phyloP scores from a whole-genome alignment of 2,113 vertebrate species.

The Ellobius talpinus region DNA sequence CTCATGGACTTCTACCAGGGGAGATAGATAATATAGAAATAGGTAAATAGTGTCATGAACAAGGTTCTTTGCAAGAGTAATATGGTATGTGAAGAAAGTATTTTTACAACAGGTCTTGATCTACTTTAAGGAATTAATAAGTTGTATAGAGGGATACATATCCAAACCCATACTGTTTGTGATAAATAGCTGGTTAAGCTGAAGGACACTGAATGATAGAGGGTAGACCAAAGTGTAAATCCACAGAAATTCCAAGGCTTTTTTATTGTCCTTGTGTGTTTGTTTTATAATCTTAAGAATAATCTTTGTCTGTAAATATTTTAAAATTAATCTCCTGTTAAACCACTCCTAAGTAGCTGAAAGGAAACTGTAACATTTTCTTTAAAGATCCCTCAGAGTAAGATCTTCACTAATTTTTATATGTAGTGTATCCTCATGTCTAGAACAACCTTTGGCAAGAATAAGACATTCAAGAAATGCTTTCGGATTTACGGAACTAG shows the following conservation, averaged over 20 bases:
- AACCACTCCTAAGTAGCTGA: not conserved
- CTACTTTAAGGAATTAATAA: not conserved
- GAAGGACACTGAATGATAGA: not conserved
- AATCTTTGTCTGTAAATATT: not conserved
- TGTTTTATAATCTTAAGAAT: constrained; percentile 3
- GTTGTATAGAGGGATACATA: not conserved
- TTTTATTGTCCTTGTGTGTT: not conserved
- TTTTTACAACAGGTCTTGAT: not conserved
- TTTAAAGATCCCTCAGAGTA: not conserved
- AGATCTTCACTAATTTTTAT: not conserved
- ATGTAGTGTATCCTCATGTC: not conserved
- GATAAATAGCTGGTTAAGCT: not conserved
- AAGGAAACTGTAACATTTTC: not conserved
- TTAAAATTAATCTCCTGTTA: not conserved
- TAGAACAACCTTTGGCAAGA: not conserved
- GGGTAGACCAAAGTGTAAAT: not conserved
- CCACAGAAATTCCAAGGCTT: not conserved
- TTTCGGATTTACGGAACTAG: not conserved
- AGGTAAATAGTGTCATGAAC: not conserved
- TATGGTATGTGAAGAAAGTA: not conserved
- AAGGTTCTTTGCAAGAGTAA: not conserved
- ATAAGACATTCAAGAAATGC: not conserved
- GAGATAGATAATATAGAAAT: not conserved
- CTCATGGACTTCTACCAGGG: not conserved
- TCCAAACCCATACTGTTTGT: not conserved